Evolutionary conservation across 2,888 invertebrate genomes (phyloP), one percentile per base, ranked within the genome.

Genomic region (Eledone cirrhosa): DNA sequence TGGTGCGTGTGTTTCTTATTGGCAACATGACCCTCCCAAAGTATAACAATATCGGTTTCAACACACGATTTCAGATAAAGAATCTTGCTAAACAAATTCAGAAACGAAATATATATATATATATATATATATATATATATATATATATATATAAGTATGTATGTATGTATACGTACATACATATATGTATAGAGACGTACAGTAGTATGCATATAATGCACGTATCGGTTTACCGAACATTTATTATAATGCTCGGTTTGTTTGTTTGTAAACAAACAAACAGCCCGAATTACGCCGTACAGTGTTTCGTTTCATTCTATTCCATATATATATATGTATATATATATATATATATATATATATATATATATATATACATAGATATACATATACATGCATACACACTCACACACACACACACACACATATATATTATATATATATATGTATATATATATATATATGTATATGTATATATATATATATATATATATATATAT

Each of bases 361-460:
- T 3, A 33, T 3, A 33, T 3, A 33, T 3, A 33, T 3, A 33
- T 3, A 33, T 3, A 33, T 3, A 33, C 5, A 33, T 3, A 33
- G 33, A 33, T 3, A 33, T 3, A 33, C 5, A 33, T 41, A 65
- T 22, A 13, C 3, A 63, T n/a, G 8, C 41, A 5, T 8, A 2
- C 1, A 0, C 41, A 33, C 33, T 5, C 3, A 33, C 33, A 33
- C 8, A 33, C 5, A 8, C 3, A 33, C 33, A 33, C 33, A 33
- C 27, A 24, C n/a, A 65, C 2, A 19, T n/a, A n/a, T 5, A 27
- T 16, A 24, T 29, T 22, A n/a, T 27, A 22, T 22, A 1, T 11
- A 29, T n/a, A 22, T 67, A 67, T 67, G 19, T 24, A 67, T 65
- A 65, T 65, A 65, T 65, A 65, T 65, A 65, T 24, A 24, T 65